Percentiles rank a stretch among this genome's conserved stretches.
Evolutionary conservation across 2,113 vertebrate genomes (phyloP).

Genomic region (Hyperopisus bebe): DNA sequence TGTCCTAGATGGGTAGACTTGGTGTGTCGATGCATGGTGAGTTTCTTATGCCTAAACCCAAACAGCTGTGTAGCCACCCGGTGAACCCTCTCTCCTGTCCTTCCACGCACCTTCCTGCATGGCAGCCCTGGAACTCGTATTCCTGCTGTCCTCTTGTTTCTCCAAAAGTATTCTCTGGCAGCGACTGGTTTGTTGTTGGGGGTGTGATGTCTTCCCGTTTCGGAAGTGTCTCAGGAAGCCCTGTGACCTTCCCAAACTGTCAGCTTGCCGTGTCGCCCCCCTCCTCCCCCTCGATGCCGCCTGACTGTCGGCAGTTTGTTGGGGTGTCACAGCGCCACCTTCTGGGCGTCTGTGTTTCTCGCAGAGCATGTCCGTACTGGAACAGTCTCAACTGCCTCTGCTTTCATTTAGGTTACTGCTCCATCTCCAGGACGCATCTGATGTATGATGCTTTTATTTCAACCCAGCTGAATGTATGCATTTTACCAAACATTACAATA

Average conservation of each 20-base stretch:
- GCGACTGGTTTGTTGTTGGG: background rate
- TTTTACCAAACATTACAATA: background rate
- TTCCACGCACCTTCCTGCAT: background rate
- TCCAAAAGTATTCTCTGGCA: background rate
- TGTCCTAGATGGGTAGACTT: constrained; percentile 1
- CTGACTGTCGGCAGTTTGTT: too few species aligned
- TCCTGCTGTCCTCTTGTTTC: background rate
- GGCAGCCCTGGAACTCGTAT: background rate
- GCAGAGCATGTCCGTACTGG: background rate
- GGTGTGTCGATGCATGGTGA: background rate
- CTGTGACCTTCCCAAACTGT: background rate
- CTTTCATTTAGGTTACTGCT: background rate
- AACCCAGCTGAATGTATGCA: background rate
- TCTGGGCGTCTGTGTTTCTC: background rate
- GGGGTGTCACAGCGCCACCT: background rate
- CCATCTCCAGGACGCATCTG: background rate
- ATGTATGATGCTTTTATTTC: background rate
- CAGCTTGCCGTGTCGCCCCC: background rate
- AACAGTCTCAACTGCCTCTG: background rate
- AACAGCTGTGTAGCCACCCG: background rate
- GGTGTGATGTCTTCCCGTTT: background rate
- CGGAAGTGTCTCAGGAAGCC: background rate
- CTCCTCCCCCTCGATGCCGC: background rate
- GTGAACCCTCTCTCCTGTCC: background rate
- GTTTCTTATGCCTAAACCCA: background rate